Conservation (phyloP, 2,888 invertebrate genomes). For the Parnassius glacialis region DNA sequence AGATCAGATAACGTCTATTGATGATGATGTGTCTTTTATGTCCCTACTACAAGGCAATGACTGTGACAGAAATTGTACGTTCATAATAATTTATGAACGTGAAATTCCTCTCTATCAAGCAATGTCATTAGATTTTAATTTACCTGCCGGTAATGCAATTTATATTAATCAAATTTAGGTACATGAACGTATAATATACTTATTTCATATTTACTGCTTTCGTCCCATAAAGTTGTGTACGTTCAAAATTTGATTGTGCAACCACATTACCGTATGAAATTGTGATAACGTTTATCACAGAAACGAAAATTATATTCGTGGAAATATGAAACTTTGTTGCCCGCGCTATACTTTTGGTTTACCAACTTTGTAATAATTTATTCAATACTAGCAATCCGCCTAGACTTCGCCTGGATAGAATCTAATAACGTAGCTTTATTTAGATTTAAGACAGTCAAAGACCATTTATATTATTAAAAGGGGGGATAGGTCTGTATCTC, state of each 20-base stretch:
- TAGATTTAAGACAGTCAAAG: too few relatives aligned
- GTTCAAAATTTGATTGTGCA: conserved; percentile 15
- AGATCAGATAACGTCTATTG: too few relatives aligned
- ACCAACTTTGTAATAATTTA: too few relatives aligned
- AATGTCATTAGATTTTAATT: conserved; percentile 12
- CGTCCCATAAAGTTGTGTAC: conserved; percentile 7
- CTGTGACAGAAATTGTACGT: too few relatives aligned
- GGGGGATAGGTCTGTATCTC: too few relatives aligned
- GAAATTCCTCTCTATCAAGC: neutral
- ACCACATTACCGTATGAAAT: conserved; percentile 12
- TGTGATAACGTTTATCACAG: conserved; percentile 16
- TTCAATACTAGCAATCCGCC: too few relatives aligned
- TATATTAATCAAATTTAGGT: conserved; percentile 13
- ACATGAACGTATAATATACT: conserved; percentile 11
- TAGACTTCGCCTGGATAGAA: too few relatives aligned
- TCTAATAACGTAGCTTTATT: too few relatives aligned
- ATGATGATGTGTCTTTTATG: too few relatives aligned
- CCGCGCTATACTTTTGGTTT: neutral
- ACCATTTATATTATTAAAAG: too few relatives aligned
- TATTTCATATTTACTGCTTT: conserved; percentile 8
- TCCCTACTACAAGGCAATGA: too few relatives aligned
- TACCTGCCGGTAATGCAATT: conserved; percentile 12
- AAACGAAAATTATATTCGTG: conserved; percentile 16
- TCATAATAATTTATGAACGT: too few relatives aligned
- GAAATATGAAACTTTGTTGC: conserved; percentile 3